Evolutionary conservation across 2,797 vertebrate species (phyloP), one percentile per base, ranked within the genome.

Genomic region (Melanotaenia nigrans): DNA sequence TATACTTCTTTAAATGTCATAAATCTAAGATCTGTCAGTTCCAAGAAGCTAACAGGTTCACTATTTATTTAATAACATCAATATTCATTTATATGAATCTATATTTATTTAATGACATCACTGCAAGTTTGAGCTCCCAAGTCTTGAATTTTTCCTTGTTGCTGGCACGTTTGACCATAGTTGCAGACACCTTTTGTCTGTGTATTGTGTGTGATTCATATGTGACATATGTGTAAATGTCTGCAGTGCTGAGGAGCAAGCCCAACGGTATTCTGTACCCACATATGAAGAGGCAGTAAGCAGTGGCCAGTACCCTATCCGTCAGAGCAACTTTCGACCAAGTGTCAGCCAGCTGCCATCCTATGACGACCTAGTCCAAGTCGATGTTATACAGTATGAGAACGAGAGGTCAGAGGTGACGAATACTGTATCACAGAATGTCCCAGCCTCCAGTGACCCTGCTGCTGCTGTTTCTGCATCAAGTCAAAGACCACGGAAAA

Each of bases 201-300:
- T 20, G 16, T 54, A 42, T 16, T 42, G 30, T 54, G 47, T 60
- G 32, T 61, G 40, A 49, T 61, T 65, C n/a, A 45, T 18, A 20
- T 42, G 14, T 20, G 4, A 0, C 71, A 6, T 76, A n/a, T 79
- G 24, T 75, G 3, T 74, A 5, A 55, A 6, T 59, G 45, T 66
- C 73, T 75, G 18, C 87, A 95, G 95, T 28, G 73, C 85, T 24
- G 91, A 90, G 55, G 90, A 93, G 62, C 81, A 75, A 0, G 87
- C 93, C 2, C 94, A 95, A 0, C 90, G 89, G 18, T 99, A 94
- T 58, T 95, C 95, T 0, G 98, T 99, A 30, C 98, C 98, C 79
- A 97, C 93, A 81, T 99, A 99, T 0, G 97, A 99, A 45, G 98
- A 99, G 78, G 97, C 94, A 25, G 96, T 99, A 71, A 89, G 94